Percentiles rank a stretch among this genome's conserved stretches.
Conservation (phyloP, 2,797 vertebrate genomes). For the Carapus acus region DNA sequence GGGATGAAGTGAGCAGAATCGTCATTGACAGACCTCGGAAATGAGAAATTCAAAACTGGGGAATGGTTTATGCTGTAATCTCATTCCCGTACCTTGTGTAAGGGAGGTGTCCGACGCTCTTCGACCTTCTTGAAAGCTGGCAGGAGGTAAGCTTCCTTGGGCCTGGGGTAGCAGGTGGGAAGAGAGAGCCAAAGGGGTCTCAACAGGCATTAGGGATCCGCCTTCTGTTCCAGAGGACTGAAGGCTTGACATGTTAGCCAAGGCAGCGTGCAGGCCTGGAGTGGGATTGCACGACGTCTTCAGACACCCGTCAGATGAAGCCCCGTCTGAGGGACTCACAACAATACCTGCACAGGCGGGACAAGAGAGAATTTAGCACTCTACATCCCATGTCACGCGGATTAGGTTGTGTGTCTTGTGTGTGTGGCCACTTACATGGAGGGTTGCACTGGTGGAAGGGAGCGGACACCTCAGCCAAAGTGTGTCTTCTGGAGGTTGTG, state of each 20-base stretch:
- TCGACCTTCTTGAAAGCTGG: constrained; percentile 90
- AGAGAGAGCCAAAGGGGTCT: constrained; percentile 77
- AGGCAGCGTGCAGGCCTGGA: constrained; percentile 55
- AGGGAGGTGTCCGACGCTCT: constrained; percentile 94
- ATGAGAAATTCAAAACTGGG: no score
- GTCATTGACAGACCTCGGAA: constrained; percentile 27
- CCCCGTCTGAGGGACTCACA: constrained; percentile 82
- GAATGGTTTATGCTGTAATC: neutral
- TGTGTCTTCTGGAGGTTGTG: constrained; percentile 86
- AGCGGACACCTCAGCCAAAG: constrained; percentile 86
- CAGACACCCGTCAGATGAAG: constrained; percentile 91
- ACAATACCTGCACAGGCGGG: constrained; percentile 75
- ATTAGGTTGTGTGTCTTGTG: neutral
- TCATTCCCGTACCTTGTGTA: constrained; percentile 80
- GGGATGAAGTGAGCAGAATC: constrained; percentile 41
- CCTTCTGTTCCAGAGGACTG: constrained; percentile 64
- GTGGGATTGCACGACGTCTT: constrained; percentile 78
- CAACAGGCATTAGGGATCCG: constrained; percentile 64
- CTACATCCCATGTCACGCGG: neutral
- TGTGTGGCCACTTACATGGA: constrained; percentile 76
- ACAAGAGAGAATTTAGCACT: constrained; percentile 5
- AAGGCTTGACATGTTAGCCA: constrained; percentile 72
- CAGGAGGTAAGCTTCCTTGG: constrained; percentile 75
- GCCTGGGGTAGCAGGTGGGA: constrained; percentile 80
- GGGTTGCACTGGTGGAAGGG: constrained; percentile 80